Evolutionary conservation across 2,888 invertebrate genomes (phyloP).

Genomic region (Cheilosia vernalis): DNA sequence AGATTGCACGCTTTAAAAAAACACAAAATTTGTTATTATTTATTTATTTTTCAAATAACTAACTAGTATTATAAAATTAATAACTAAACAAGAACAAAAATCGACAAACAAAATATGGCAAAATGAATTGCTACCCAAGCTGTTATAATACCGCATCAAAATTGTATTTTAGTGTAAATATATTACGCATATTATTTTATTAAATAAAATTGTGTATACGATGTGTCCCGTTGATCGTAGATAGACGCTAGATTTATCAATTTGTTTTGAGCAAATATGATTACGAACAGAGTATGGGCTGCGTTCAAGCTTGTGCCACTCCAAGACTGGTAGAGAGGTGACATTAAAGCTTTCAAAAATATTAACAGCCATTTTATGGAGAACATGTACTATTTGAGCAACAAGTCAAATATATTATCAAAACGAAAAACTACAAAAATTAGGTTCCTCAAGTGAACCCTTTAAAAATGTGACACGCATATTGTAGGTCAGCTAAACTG

Average conservation of each 20-base stretch:
- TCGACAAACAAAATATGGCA: conserved; percentile 9
- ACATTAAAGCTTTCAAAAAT: too few relatives aligned
- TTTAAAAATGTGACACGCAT: too few relatives aligned
- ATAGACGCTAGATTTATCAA: not conserved
- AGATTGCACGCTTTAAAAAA: conserved; percentile 7
- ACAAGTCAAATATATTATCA: too few relatives aligned
- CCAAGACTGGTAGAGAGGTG: too few relatives aligned
- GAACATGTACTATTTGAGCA: too few relatives aligned
- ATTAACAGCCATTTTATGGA: too few relatives aligned
- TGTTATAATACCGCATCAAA: conserved; percentile 11
- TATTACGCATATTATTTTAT: conserved; percentile 5
- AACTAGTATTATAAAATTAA: conserved; percentile 13
- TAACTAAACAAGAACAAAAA: conserved; percentile 1
- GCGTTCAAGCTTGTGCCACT: too few relatives aligned
- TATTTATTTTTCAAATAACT: not conserved
- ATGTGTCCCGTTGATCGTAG: conserved; percentile 10
- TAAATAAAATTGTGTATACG: not conserved
- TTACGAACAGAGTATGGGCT: too few relatives aligned
- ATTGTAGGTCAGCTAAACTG: too few relatives aligned
- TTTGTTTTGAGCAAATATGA: too few relatives aligned
- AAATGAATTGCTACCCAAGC: conserved; percentile 40
- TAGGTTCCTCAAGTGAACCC: too few relatives aligned
- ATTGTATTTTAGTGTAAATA: conserved; percentile 34
- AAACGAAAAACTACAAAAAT: too few relatives aligned
- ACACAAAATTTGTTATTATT: not conserved